phyloP scores from a whole-genome alignment of 2,113 vertebrate genomes.

The Oryzias woworae region DNA sequence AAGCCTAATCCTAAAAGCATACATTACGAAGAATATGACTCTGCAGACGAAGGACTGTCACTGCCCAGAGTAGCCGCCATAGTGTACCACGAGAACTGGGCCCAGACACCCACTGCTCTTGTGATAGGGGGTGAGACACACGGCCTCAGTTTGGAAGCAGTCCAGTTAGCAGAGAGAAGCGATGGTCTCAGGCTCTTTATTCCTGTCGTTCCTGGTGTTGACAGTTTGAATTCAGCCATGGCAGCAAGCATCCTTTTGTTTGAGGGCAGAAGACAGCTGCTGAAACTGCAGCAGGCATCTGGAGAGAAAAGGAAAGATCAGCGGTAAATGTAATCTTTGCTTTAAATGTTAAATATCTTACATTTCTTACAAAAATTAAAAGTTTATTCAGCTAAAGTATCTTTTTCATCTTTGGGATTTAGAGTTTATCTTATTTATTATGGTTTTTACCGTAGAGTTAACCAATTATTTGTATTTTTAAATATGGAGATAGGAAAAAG shows the following conservation, averaged over 20 bases:
- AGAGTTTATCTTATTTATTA: too few relatives aligned
- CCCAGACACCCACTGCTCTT: constrained; percentile 75
- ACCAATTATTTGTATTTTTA: too few relatives aligned
- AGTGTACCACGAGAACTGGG: constrained; percentile 83
- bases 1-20: constrained; percentile 25
- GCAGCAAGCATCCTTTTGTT: constrained; percentile 89
- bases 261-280: constrained; percentile 86
- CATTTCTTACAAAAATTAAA: too few relatives aligned
- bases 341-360: neutral
- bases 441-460: too few relatives aligned
- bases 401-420: too few relatives aligned
- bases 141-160: constrained; percentile 82
- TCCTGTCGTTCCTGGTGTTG: constrained; percentile 80
- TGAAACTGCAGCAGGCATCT: constrained; percentile 43
- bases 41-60: constrained; percentile 13
- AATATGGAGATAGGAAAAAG: too few relatives aligned
- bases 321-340: constrained; percentile 12
- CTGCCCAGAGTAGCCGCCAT: constrained; percentile 72
- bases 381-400: too few relatives aligned
- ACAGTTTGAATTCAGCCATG: constrained; percentile 91
- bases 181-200: constrained; percentile 82
- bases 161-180: constrained; percentile 77
- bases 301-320: constrained; percentile 28
- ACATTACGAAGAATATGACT: constrained; percentile 41
- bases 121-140: constrained; percentile 89